Evolutionary conservation across 2,797 vertebrate genomes (phyloP).

Genomic region (Clarias fuscus): DNA sequence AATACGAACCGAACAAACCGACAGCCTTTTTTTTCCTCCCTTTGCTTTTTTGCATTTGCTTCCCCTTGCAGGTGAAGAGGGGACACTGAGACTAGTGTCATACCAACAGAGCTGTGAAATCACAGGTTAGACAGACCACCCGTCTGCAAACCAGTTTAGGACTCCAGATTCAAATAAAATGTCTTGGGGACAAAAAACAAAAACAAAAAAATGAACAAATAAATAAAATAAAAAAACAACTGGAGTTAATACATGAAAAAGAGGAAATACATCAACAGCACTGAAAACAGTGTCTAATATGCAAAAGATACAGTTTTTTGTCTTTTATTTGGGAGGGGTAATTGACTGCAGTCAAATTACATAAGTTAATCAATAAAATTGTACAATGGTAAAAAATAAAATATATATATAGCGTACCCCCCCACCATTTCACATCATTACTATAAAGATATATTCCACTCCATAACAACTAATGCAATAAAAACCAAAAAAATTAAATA

Average conservation of each 20-base stretch:
- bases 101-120: slow-evolving; percentile 63
- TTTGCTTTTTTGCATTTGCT: no score
- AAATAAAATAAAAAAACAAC: slow-evolving; percentile 35
- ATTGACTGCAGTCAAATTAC: slow-evolving; percentile 76
- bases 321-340: slow-evolving; percentile 63
- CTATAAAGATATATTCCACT: slow-evolving; percentile 83
- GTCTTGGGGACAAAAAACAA: slow-evolving; percentile 16
- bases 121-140: slow-evolving; percentile 59
- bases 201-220: no score
- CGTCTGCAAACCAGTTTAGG: slow-evolving; percentile 58
- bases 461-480: slow-evolving; percentile 80
- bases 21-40: slow-evolving; percentile 63
- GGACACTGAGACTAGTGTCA: slow-evolving; percentile 52
- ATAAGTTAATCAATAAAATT: slow-evolving; percentile 81
- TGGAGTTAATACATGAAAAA: slow-evolving; percentile 69
- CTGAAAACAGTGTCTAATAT: slow-evolving; percentile 75
- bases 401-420: slow-evolving; percentile 72
- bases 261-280: slow-evolving; percentile 73
- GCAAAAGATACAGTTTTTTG: slow-evolving; percentile 62
- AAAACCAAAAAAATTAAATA: slow-evolving; percentile 70
- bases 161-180: slow-evolving; percentile 63
- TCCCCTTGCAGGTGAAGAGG: slow-evolving; percentile 53
- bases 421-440: slow-evolving; percentile 77
- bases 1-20: slow-evolving; percentile 67
- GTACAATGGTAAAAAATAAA: slow-evolving; percentile 84